Evolutionary conservation across 1,140 invertebrate genomes (phyloP), one percentile per base, ranked within the genome.

Genomic region (Drosophila miranda): DNA sequence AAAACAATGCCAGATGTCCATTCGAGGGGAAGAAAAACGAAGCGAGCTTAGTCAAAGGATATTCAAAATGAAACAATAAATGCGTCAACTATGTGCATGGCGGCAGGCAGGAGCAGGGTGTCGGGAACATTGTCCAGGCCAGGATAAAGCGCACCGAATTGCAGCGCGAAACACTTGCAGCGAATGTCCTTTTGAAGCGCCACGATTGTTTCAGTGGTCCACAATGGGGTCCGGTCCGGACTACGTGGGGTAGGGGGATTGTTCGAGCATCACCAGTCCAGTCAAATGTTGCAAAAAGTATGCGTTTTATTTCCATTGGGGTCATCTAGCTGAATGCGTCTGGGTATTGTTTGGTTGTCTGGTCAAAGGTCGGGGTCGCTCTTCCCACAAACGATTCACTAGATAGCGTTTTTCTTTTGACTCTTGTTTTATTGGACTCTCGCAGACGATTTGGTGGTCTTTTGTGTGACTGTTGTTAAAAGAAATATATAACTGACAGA

Each of bases 281-380:
- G 63, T 50, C 53, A 45, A 74, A 63, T 81, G 78, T 78, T 73
- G 68, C 69, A 69, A 69, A 70, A 78, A 70, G 81, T 72, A 78
- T 81, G 82, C 77, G 74, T 87, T 87, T 86, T 86, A 86, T 87
- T 87, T 87, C 73, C 81, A 87, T 87, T 87, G 77, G 81, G 81
- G 82, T 86, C 81, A 87, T 78, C 64, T 72, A 75, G 78, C 63
- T 71, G 82, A 86, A 66, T 68, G 73, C 80, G 73, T 70, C 74
- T 59, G 60, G 68, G 63, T 81, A 86, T 83, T 79, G 80, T 84
- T 76, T 55, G 71, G 63, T 61, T 83, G 79, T 75, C 79, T 81
- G 78, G 68, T 68, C 66, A 69, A 69, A 69, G 66, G 66, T 56
- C 44, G 44, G 68, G 66, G 66, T 56, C 44, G 44, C 38, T 58